Evolutionary conservation across 2,113 vertebrate genomes (phyloP).

Genomic region (Psittacula cyanocephala): DNA sequence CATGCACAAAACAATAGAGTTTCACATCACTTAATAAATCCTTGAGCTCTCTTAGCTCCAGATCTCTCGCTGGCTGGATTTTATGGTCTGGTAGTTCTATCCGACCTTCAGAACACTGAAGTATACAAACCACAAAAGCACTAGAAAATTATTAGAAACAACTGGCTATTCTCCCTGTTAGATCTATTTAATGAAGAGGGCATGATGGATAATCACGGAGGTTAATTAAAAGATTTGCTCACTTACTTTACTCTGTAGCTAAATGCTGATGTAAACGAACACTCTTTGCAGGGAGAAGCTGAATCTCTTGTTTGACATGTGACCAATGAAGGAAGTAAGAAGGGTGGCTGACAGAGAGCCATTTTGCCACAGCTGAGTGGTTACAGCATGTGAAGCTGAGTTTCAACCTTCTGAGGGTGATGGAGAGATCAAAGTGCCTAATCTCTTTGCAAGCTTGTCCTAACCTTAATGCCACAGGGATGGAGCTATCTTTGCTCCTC

Average conservation of each 20-base stretch:
- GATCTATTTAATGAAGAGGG: slow-evolving; percentile 56
- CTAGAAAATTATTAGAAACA: slow-evolving; percentile 65
- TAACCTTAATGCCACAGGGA: background rate
- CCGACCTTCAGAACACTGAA: slow-evolving; percentile 69
- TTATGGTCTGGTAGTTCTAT: slow-evolving; percentile 80
- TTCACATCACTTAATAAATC: slow-evolving; percentile 81
- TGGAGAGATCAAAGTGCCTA: background rate
- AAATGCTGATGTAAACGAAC: no score
- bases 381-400: background rate
- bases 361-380: background rate
- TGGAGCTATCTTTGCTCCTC: background rate
- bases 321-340: background rate
- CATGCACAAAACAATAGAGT: slow-evolving; percentile 77
- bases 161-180: slow-evolving; percentile 39
- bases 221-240: slow-evolving; percentile 56
- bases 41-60: slow-evolving; percentile 76
- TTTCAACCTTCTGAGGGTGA: background rate
- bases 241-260: slow-evolving; percentile 3
- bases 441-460: background rate
- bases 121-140: slow-evolving; percentile 66
- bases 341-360: accelerated
- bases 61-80: slow-evolving; percentile 76
- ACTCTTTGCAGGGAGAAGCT: background rate
- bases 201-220: slow-evolving; percentile 12
- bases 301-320: background rate